Evolutionary conservation across 2,113 vertebrate species (phyloP).

Genomic region (Callipepla squamata): DNA sequence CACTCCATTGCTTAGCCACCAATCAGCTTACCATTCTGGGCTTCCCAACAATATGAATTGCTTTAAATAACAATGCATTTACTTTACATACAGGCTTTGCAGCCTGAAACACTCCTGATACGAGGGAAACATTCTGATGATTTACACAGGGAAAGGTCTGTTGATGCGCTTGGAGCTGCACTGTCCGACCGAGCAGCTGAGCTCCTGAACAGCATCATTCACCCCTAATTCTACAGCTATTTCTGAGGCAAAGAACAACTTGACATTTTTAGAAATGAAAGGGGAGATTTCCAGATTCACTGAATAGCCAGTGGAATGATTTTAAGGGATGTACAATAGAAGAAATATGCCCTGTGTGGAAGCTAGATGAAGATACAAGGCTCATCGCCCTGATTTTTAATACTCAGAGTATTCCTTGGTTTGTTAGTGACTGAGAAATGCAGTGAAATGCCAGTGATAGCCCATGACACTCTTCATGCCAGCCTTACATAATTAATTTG

Average conservation of each 20-base stretch:
- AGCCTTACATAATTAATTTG: neutral
- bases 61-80: slow-evolving; percentile 53
- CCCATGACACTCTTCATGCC: neutral
- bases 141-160: neutral
- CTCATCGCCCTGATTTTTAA: neutral
- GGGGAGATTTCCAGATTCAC: neutral
- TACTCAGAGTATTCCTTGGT: neutral
- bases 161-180: neutral
- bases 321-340: neutral
- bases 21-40: slow-evolving; percentile 33
- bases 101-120: neutral
- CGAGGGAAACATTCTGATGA: neutral
- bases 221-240: neutral
- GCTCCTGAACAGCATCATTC: neutral
- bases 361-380: neutral
- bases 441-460: neutral
- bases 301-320: neutral
- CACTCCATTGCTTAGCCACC: slow-evolving; percentile 40
- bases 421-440: neutral
- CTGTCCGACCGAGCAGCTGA: neutral
- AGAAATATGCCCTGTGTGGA: neutral
- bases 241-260: neutral
- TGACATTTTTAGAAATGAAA: neutral
- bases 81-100: slow-evolving; percentile 37
- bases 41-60: slow-evolving; percentile 22